These are phyloP conservation scores for Catagonus wagneri DNA, from an alignment of 2,113 vertebrate genomes.

Conservation along the genomic window DNA sequence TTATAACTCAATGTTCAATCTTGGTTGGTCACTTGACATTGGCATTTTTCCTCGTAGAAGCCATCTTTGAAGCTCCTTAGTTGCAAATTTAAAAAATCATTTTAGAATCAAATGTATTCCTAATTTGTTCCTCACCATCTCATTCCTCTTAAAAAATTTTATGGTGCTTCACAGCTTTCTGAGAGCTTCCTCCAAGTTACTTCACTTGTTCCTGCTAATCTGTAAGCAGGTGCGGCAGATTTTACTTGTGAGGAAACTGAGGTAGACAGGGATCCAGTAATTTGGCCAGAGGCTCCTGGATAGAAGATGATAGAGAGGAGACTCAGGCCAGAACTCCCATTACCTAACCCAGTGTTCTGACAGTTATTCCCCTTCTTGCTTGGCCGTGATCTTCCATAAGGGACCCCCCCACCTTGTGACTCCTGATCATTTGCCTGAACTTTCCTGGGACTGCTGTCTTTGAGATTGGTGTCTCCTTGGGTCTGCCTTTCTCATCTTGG, in stretches of 20 bases:
- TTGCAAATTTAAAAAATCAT: not conserved
- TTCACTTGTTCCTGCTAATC: slow-evolving; percentile 4
- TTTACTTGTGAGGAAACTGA: slow-evolving; percentile 35
- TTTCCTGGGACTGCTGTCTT: not conserved
- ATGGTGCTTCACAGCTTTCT: not conserved
- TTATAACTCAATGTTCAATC: slow-evolving; percentile 34
- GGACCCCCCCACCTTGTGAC: not conserved
- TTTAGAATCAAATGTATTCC: slow-evolving; percentile 29
- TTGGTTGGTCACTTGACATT: not conserved
- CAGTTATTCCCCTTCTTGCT: not conserved
- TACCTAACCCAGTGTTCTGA: not conserved
- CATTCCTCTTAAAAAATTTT: not conserved
- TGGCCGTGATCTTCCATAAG: slow-evolving; percentile 19
- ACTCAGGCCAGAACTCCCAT: not conserved
- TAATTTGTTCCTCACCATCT: slow-evolving; percentile 18
- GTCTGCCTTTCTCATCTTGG: slow-evolving; percentile 16
- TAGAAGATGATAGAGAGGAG: not conserved
- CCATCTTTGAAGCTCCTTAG: not conserved
- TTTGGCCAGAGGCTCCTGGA: not conserved
- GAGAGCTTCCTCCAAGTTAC: not conserved
- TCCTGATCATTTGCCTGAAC: not conserved
- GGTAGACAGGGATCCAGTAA: not conserved
- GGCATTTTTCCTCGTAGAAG: not conserved
- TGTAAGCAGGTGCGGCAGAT: slow-evolving; percentile 23
- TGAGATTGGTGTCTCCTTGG: not conserved